phyloP scores from a whole-genome alignment of 2,888 invertebrate species.

The Dinocampus coccinellae region DNA sequence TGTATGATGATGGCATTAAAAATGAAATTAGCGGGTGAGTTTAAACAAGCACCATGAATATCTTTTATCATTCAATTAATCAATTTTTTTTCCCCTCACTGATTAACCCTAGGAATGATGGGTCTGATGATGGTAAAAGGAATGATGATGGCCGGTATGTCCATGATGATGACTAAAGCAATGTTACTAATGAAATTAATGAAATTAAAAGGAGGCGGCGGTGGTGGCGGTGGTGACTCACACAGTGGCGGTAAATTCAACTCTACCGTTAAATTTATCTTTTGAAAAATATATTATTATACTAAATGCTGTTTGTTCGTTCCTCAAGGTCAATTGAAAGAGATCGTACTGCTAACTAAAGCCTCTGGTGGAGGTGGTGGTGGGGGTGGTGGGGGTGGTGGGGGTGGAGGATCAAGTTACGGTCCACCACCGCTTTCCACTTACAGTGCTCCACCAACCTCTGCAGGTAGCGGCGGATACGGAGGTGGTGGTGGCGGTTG shows the following conservation, averaged over 20 bases:
- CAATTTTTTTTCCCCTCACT: not conserved
- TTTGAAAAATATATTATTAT: slow-evolving; percentile 23
- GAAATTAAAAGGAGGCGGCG: slow-evolving; percentile 53
- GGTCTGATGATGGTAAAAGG: slow-evolving; percentile 75
- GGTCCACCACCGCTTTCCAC: slow-evolving; percentile 59
- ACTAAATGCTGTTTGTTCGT: too few relatives aligned
- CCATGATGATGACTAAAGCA: slow-evolving; percentile 75
- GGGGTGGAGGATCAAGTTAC: slow-evolving; percentile 54
- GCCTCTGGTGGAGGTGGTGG: slow-evolving; percentile 69
- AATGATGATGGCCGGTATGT: slow-evolving; percentile 76
- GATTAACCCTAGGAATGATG: slow-evolving; percentile 72
- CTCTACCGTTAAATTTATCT: too few relatives aligned
- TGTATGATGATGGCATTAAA: slow-evolving; percentile 76
- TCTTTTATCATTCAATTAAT: not conserved
- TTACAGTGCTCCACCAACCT: slow-evolving; percentile 59
- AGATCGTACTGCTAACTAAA: slow-evolving; percentile 69
- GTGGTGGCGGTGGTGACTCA: slow-evolving; percentile 55
- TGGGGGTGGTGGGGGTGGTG: slow-evolving; percentile 69
- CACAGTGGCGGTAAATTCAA: slow-evolving; percentile 62
- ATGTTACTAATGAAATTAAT: slow-evolving; percentile 63
- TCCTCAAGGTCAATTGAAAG: slow-evolving; percentile 57
- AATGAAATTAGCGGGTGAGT: slow-evolving; percentile 74
- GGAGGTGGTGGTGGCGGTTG: slow-evolving; percentile 67
- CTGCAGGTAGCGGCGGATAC: slow-evolving; percentile 62
- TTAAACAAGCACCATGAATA: not conserved